phyloP scores from a whole-genome alignment of 2,113 vertebrate species.

The Larimichthys polyactis region DNA sequence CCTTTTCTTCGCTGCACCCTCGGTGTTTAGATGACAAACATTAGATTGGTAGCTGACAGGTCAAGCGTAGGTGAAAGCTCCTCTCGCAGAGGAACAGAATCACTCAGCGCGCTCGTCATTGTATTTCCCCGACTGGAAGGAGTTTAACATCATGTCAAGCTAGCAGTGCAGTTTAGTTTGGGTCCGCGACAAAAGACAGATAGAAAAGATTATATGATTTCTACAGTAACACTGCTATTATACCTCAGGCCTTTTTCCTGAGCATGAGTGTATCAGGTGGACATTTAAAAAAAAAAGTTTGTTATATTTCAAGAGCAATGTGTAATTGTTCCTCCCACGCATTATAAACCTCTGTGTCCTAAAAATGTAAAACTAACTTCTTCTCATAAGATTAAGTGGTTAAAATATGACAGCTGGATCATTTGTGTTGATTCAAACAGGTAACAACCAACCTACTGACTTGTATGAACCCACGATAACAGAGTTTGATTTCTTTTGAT shows the following conservation, averaged over 20 bases:
- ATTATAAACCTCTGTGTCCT: too few species aligned
- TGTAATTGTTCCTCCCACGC: too few species aligned
- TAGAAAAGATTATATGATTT: neutral
- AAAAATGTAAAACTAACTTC: too few species aligned
- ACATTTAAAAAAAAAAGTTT: neutral
- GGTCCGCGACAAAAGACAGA: neutral
- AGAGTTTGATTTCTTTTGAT: too few species aligned
- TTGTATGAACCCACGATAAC: too few species aligned
- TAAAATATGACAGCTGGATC: too few species aligned
- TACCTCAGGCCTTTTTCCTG: neutral
- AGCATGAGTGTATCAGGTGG: too few species aligned
- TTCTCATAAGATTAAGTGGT: too few species aligned
- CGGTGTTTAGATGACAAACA: constrained; percentile 38
- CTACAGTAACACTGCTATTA: neutral
- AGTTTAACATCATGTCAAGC: neutral
- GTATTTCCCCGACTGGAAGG: neutral
- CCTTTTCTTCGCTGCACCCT: neutral
- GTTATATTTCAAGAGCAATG: too few species aligned
- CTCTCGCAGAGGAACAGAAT: neutral
- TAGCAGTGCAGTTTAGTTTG: neutral
- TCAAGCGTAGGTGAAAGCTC: neutral
- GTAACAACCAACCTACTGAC: too few species aligned
- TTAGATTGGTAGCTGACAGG: neutral
- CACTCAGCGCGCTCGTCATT: neutral
- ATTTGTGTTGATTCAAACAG: too few species aligned